Percentiles rank a stretch among this genome's conserved stretches.
These are phyloP conservation scores for Sandelia bainsii DNA, from an alignment of 2,797 vertebrate genomes.

Conservation along the genomic window DNA sequence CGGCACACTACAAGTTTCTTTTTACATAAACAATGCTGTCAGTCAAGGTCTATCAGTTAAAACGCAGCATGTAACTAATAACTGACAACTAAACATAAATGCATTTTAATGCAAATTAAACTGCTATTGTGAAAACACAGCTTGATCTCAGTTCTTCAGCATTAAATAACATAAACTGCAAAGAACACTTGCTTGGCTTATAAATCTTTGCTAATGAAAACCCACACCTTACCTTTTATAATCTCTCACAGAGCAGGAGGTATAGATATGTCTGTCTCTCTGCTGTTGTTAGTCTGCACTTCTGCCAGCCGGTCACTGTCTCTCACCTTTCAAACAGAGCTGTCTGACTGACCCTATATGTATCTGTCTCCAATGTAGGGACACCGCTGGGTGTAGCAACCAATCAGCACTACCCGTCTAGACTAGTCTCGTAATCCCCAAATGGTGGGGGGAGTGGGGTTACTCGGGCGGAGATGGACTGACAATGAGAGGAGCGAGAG, in stretches of 20 bases:
- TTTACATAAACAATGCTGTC: background rate
- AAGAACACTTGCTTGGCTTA: no score
- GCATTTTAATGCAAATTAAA: background rate
- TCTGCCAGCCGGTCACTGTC: constrained; percentile 53
- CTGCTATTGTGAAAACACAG: background rate
- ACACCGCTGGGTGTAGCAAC: constrained; percentile 54
- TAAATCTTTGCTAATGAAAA: constrained; percentile 10
- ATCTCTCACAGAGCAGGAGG: constrained; percentile 39
- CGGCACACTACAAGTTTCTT: background rate
- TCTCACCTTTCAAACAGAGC: constrained; percentile 79
- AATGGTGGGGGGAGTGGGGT: constrained; percentile 41
- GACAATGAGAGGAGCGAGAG: constrained; percentile 68
- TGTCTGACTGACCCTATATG: constrained; percentile 71
- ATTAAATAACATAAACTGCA: background rate
- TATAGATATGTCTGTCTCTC: constrained; percentile 41
- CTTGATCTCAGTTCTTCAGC: background rate
- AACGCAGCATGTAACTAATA: background rate
- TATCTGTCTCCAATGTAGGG: constrained; percentile 70
- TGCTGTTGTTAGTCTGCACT: constrained; percentile 54
- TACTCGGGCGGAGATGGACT: constrained; percentile 75
- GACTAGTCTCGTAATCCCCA: constrained; percentile 74
- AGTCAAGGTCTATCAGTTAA: constrained; percentile 3
- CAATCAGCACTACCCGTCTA: constrained; percentile 78
- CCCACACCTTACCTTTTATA: constrained; percentile 62
- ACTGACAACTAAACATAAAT: constrained; percentile 12